phyloP scores from a whole-genome alignment of 2,113 vertebrate species.

The Cyprinodon variegatus region DNA sequence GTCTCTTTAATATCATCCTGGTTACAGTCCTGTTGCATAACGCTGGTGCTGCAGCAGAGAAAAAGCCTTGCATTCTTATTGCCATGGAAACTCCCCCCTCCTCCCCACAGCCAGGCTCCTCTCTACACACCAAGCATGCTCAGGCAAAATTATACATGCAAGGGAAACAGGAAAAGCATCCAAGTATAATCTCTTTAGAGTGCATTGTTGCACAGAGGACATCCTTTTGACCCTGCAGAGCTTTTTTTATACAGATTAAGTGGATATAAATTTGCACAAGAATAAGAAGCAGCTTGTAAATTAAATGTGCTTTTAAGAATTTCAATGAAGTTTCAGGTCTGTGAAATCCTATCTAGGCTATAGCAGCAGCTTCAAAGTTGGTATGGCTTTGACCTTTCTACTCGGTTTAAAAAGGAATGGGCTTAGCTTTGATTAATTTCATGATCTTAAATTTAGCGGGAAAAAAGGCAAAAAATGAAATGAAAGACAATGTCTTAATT shows the following conservation, averaged over 20 bases:
- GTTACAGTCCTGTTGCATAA: slow-evolving; percentile 80
- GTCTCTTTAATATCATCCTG: slow-evolving; percentile 58
- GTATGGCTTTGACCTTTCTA: background rate
- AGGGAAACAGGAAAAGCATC: slow-evolving; percentile 38
- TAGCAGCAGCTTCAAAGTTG: background rate
- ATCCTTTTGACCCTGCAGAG: background rate
- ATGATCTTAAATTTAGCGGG: too few species aligned
- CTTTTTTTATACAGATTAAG: background rate
- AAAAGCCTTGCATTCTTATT: slow-evolving; percentile 73
- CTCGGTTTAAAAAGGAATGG: too few species aligned
- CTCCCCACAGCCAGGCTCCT: background rate
- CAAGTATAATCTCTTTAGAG: slow-evolving; percentile 3
- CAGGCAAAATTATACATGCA: slow-evolving; percentile 28
- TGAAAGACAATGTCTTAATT: too few species aligned
- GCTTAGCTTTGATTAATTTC: too few species aligned
- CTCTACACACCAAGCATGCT: slow-evolving; percentile 52
- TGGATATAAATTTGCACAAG: background rate
- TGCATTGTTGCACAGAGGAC: background rate
- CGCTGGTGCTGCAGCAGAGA: slow-evolving; percentile 53
- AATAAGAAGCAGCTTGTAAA: background rate
- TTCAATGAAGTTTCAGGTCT: background rate
- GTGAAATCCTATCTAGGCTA: too few species aligned
- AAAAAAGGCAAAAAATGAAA: too few species aligned
- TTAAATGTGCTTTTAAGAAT: background rate
- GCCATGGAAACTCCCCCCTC: slow-evolving; percentile 66